A percentile compares a stretch with the other conserved stretches of the same genome.
Evolutionary conservation across 1,140 invertebrate genomes (phyloP).

Genomic region (Tetragnatha versicolor): DNA sequence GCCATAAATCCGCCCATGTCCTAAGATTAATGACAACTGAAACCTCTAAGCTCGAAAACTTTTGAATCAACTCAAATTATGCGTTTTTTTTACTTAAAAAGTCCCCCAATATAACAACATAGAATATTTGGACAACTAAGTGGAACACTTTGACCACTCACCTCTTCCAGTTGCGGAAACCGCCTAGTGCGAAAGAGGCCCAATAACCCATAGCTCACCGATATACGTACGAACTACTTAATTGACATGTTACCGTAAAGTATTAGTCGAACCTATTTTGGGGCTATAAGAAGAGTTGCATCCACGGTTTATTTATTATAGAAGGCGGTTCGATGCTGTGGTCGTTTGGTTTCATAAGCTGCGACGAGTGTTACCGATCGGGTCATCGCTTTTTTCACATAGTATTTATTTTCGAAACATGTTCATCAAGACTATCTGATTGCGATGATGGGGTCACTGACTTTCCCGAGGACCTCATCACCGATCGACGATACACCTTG

Average conservation of each 20-base stretch:
- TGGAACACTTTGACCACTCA: too few species aligned
- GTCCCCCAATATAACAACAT: too few species aligned
- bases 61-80: too few species aligned
- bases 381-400: neutral
- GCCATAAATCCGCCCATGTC: too few species aligned
- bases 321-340: neutral
- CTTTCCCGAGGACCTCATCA: neutral
- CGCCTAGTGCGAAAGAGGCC: too few species aligned
- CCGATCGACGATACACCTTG: too few species aligned
- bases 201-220: too few species aligned
- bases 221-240: constrained; percentile 53
- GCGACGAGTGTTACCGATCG: neutral
- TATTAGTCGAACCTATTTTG: constrained; percentile 26
- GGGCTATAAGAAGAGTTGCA: neutral
- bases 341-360: neutral
- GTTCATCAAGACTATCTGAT: neutral
- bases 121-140: too few species aligned
- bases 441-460: neutral
- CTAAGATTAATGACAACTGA: too few species aligned
- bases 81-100: too few species aligned
- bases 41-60: too few species aligned
- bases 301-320: neutral
- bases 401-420: constrained; percentile 13
- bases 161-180: too few species aligned
- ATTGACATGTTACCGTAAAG: constrained; percentile 34